Conservation (phyloP, 2,113 vertebrate species). For the Cyanistes caeruleus region DNA sequence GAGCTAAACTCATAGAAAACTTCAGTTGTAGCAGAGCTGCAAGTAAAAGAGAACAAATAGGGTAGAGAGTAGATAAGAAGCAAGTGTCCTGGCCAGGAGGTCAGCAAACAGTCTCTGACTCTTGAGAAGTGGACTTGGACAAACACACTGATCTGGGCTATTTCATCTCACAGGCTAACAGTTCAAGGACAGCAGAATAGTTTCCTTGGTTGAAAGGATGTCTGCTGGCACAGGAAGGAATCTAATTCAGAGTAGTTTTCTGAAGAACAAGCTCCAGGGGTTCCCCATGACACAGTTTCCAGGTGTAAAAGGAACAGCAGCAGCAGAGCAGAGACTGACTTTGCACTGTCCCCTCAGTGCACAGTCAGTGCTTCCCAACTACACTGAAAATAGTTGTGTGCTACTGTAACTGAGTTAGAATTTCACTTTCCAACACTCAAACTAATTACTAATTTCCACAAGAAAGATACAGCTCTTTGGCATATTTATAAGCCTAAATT, state of each 20-base stretch:
- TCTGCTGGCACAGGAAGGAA: background rate
- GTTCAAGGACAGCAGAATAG: background rate
- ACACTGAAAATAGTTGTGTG: background rate
- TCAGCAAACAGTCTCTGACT: background rate
- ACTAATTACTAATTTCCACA: background rate
- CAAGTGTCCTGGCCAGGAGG: background rate
- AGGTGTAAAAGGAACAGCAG: background rate
- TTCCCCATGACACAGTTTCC: background rate
- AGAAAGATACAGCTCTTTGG: background rate
- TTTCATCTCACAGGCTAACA: background rate
- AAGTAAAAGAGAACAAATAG: background rate
- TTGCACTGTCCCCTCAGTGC: background rate
- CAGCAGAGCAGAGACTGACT: background rate
- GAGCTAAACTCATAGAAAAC: background rate
- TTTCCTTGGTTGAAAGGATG: background rate
- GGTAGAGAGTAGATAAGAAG: background rate
- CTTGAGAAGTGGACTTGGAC: background rate
- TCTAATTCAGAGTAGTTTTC: background rate
- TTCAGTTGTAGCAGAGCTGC: background rate
- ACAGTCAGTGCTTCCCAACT: background rate
- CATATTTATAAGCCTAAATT: background rate
- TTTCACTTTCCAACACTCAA: background rate
- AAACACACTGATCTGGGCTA: background rate
- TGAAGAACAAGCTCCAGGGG: background rate
- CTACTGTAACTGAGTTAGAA: background rate